Conservation (phyloP, 2,797 vertebrate genomes). For the Coregonus sp. region DNA sequence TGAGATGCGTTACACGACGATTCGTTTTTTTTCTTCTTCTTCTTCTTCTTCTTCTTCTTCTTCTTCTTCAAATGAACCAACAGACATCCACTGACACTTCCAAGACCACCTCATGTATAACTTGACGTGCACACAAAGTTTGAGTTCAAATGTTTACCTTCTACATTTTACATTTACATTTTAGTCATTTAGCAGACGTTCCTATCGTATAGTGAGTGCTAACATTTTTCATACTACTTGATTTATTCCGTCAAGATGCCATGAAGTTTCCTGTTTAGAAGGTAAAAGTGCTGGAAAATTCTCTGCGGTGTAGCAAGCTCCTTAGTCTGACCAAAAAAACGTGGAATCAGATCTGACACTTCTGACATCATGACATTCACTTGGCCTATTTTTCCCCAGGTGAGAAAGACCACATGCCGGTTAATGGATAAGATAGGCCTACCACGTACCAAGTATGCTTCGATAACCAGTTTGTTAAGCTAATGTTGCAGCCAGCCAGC, state of each 20-base stretch:
- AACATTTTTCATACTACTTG: too few species aligned
- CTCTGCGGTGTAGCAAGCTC: conserved; percentile 29
- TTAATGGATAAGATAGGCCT: neutral
- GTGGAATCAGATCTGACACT: conserved; percentile 61
- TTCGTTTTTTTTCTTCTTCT: too few species aligned
- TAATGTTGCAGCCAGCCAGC: too few species aligned
- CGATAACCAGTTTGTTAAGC: neutral
- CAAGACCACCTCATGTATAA: neutral
- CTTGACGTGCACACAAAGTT: neutral
- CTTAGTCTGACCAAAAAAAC: conserved; percentile 44
- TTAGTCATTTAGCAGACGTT: too few species aligned
- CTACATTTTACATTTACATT: too few species aligned
- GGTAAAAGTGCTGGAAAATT: neutral
- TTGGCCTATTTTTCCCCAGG: neutral
- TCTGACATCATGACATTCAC: conserved; percentile 44
- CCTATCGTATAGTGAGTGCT: too few species aligned
- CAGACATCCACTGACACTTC: neutral
- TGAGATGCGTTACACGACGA: neutral
- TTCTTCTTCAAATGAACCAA: neutral
- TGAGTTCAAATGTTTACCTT: neutral
- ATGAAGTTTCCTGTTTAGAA: neutral
- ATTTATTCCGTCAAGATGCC: neutral
- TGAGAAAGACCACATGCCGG: neutral
- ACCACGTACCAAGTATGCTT: too few species aligned
- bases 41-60: too few species aligned